Percentiles rank a stretch among this genome's conserved stretches.
Evolutionary conservation across 2,113 vertebrate species (phyloP).

Genomic region (Lichenostomus cassidix): DNA sequence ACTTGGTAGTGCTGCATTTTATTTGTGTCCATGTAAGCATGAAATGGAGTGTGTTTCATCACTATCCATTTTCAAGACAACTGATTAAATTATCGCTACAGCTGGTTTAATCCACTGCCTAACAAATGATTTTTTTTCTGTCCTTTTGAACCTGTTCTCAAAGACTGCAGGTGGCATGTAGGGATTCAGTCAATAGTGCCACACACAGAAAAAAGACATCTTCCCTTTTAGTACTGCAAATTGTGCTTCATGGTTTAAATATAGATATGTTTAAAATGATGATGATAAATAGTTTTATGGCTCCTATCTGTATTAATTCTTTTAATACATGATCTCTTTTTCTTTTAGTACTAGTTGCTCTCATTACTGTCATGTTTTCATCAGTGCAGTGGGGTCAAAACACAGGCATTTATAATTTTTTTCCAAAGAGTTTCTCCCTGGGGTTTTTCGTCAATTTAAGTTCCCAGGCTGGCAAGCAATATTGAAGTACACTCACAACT

Average conservation of each 20-base stretch:
- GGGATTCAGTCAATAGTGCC: not conserved
- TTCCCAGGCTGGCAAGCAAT: not conserved
- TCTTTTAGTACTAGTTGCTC: not conserved
- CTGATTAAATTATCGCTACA: constrained; percentile 4
- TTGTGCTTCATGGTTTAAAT: not conserved
- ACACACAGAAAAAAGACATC: not conserved
- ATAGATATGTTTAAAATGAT: not conserved
- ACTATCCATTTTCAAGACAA: not conserved
- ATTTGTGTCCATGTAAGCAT: not conserved
- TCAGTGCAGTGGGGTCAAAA: not conserved
- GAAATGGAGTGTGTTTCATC: not conserved
- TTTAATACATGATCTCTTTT: not conserved
- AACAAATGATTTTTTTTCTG: not conserved
- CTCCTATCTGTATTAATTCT: not conserved
- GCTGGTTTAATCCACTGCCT: not conserved
- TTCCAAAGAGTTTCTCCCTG: not conserved
- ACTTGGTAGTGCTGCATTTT: not conserved
- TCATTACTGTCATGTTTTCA: not conserved
- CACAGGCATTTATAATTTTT: not conserved
- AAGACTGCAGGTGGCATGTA: not conserved
- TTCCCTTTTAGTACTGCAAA: not conserved
- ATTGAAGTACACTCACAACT: not conserved
- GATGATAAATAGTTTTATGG: not conserved
- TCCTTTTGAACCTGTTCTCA: not conserved
- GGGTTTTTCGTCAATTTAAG: not conserved